Percentiles rank a stretch among this genome's conserved stretches.
Evolutionary conservation across 2,113 vertebrate genomes (phyloP).

Genomic region (western clawed frog (Xenopus tropicalis)): UCB_Xtro_10.0 CM004443.2:65180001-65180500

Average conservation of each 20-base stretch:
- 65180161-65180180: background rate
- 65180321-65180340: slow-evolving; percentile 13
- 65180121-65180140: background rate
- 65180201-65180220: background rate
- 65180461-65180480: slow-evolving; percentile 28
- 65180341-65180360: slow-evolving; percentile 6
- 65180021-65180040: too few relatives aligned
- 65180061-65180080: too few relatives aligned
- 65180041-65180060: too few relatives aligned
- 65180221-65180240: slow-evolving; percentile 8
- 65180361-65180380: slow-evolving; percentile 11
- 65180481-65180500: slow-evolving; percentile 24
- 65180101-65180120: background rate
- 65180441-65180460: slow-evolving; percentile 25
- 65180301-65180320: slow-evolving; percentile 20
- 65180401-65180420: slow-evolving; percentile 29
- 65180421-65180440: slow-evolving; percentile 33
- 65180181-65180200: background rate
- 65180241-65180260: slow-evolving; percentile 11
- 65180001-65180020: too few relatives aligned
- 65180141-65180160: background rate
- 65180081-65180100: background rate
- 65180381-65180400: slow-evolving; percentile 13
- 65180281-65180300: background rate
- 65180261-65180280: background rate